These are phyloP conservation scores for Ochropacha duplaris DNA, from an alignment of 2,888 invertebrate genomes.

Conservation along the genomic window DNA sequence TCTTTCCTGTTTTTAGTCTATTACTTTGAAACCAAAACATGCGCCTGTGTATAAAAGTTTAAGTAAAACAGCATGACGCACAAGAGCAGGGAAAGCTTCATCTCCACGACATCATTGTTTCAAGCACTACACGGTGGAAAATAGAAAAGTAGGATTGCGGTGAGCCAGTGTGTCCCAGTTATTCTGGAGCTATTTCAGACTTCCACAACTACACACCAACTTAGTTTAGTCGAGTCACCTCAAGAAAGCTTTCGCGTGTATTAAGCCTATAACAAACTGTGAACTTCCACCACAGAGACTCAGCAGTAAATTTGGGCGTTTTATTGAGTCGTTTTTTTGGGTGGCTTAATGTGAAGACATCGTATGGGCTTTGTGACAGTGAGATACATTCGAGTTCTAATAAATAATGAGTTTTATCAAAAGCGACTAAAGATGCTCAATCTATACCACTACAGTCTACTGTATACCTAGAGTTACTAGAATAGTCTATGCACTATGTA, in stretches of 20 bases:
- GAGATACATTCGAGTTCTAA: conserved; percentile 26
- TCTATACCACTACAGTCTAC: too few relatives aligned
- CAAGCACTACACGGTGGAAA: conserved; percentile 43
- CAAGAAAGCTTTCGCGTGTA: conserved; percentile 62
- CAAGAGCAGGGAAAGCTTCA: conserved; percentile 38
- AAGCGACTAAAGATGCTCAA: neutral
- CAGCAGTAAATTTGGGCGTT: conserved; percentile 49
- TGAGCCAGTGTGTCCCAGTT: conserved; percentile 50
- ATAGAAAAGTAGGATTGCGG: conserved; percentile 42
- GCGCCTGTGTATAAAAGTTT: neutral
- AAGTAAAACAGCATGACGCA: conserved; percentile 15
- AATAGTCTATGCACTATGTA: conserved; percentile 15
- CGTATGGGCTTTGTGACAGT: conserved; percentile 20
- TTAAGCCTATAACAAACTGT: conserved; percentile 56
- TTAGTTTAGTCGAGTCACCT: conserved; percentile 47
- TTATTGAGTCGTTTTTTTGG: conserved; percentile 50
- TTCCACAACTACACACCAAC: conserved; percentile 34
- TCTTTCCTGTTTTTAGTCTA: too few relatives aligned
- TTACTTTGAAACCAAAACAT: neutral
- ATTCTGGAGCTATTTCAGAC: conserved; percentile 31
- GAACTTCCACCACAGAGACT: conserved; percentile 44
- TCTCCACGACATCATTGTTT: conserved; percentile 53
- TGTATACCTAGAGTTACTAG: conserved; percentile 8
- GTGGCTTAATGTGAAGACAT: conserved; percentile 35
- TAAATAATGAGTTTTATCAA: conserved; percentile 2